A percentile compares a stretch with the other conserved stretches of the same genome.
Conservation (phyloP, 2,113 vertebrate species). For the Rhegmatorhina hoffmannsi region DNA sequence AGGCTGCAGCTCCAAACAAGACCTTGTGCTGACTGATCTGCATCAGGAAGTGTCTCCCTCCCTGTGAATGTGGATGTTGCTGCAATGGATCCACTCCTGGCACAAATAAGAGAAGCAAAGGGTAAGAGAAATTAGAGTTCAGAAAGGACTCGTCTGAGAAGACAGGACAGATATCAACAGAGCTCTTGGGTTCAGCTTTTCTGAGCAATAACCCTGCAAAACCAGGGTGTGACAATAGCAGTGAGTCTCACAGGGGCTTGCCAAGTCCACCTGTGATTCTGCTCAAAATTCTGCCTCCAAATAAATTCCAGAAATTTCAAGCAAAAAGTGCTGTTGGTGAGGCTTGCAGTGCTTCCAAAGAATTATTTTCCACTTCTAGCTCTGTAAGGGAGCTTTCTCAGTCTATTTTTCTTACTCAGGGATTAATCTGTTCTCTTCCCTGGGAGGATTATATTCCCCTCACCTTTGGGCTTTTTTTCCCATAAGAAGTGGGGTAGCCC, state of each 20-base stretch:
- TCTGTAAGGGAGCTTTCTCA: background rate
- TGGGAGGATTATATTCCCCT: background rate
- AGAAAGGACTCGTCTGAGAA: background rate
- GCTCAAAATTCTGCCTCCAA: background rate
- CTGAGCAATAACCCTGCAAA: background rate
- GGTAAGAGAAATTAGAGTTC: background rate
- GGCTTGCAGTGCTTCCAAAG: background rate
- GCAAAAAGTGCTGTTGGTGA: background rate
- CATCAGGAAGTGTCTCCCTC: background rate
- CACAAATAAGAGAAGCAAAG: background rate
- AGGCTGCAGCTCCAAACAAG: background rate
- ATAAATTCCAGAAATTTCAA: background rate
- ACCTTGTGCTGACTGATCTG: background rate
- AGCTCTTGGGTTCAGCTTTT: background rate
- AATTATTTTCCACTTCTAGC: background rate
- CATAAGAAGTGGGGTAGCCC: background rate
- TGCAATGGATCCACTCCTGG: background rate
- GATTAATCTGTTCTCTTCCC: background rate
- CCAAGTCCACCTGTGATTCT: background rate
- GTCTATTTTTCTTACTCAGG: background rate
- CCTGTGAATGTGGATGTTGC: background rate
- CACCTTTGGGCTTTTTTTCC: background rate
- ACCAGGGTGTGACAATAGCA: background rate
- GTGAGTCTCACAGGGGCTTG: background rate
- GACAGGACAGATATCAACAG: background rate